phyloP scores from a whole-genome alignment of 2,797 vertebrate genomes.

The Xerus rutilus region DNA sequence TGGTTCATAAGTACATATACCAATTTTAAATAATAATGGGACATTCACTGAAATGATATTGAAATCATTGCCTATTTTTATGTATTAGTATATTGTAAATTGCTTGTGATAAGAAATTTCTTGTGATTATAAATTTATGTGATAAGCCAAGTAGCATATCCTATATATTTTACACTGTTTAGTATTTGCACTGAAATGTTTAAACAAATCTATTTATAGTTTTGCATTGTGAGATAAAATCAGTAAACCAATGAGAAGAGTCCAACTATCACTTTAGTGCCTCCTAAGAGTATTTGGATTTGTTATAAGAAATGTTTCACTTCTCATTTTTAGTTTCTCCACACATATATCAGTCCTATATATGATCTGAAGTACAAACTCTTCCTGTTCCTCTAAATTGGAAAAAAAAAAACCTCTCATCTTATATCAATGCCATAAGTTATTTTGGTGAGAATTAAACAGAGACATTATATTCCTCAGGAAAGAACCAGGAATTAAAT shows the following conservation, averaged over 20 bases:
- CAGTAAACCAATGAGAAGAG: neutral
- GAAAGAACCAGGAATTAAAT: constrained; percentile 73
- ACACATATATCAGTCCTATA: constrained; percentile 8
- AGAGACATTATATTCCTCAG: constrained; percentile 55
- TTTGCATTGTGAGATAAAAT: neutral
- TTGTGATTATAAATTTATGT: no score
- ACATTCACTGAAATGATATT: neutral
- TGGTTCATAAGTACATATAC: neutral
- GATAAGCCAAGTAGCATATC: neutral
- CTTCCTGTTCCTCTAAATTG: neutral
- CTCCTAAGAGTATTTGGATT: neutral
- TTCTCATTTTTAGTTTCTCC: constrained; percentile 28
- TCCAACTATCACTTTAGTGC: neutral
- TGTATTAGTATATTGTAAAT: neutral
- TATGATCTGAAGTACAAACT: neutral
- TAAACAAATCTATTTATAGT: neutral
- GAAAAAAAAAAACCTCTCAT: neutral
- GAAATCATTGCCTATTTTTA: neutral
- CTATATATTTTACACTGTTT: neutral
- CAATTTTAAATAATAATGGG: constrained; percentile 3
- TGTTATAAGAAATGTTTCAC: constrained; percentile 17
- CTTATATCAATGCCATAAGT: constrained; percentile 48
- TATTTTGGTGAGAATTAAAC: constrained; percentile 55
- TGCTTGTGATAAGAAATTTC: neutral
- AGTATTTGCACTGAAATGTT: neutral